A percentile compares a stretch with the other conserved stretches of the same genome.
These are phyloP conservation scores for Peromyscus melanophrys DNA, from an alignment of 2,797 vertebrate species.

Conservation along the genomic window DNA sequence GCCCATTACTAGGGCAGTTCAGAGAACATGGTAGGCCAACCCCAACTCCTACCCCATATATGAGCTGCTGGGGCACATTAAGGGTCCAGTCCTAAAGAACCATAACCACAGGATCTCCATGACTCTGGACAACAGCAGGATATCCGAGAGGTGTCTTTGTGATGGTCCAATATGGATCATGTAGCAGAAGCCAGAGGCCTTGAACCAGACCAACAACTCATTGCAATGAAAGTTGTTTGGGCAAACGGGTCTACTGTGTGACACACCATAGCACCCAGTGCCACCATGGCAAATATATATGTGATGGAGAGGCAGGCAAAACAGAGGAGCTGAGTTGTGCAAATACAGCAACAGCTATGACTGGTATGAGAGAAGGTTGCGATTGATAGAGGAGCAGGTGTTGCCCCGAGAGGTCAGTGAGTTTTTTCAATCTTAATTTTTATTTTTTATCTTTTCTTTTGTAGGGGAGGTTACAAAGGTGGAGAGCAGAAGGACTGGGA, in stretches of 20 bases:
- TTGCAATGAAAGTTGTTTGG: neutral
- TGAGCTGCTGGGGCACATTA: neutral
- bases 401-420: neutral
- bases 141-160: neutral
- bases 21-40: neutral
- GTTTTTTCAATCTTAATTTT: neutral
- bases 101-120: neutral
- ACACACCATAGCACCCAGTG: neutral
- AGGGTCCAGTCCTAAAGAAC: neutral
- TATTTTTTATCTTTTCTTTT: neutral
- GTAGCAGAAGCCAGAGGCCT: neutral
- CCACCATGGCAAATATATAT: neutral
- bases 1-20: neutral
- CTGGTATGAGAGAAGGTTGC: neutral
- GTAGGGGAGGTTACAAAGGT: neutral
- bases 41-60: neutral
- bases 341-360: neutral
- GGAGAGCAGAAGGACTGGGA: neutral
- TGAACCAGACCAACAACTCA: neutral
- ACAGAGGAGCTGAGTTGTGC: accelerated
- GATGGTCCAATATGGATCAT: neutral
- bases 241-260: neutral
- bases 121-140: neutral
- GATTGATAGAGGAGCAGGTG: neutral
- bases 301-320: neutral